Base-by-base conservation (phyloP, 64 coral and sea anemone genomes). In the Acropora tenuis region DNA sequence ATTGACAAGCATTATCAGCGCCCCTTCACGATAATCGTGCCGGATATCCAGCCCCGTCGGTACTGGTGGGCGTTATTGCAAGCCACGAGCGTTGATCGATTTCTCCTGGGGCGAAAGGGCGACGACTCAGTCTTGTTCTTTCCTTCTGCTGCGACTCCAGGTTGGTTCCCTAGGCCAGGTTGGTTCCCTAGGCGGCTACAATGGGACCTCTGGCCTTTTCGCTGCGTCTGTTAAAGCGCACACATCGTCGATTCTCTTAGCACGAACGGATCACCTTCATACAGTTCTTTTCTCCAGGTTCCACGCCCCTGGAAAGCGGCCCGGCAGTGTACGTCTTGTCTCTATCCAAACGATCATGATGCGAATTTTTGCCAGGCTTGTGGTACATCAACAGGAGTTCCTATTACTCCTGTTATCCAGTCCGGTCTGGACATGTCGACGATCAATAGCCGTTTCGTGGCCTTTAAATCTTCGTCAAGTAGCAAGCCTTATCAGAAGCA, bases 291-390 rank as follows among this genome's bases (percentile, higher is more conserved):
- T 40, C 44, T 50, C 6, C 17, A 75, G 87, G 53, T 89, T 40
- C 46, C 72, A 12, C 48, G 92, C 1, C 71, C 88, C 13, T 94
- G 92, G 84, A 94, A 94, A 48, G 41, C 78, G 7, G 87, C 87
- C 6, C 0, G 17, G 0, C 65, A 65, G 41, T 93, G 91, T 20
- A 2, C 3, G 1, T 47, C 76, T 6, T 88, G 76, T 20, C 48
- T 87, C 18, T 79, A 92, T 9, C 42, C 90, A 0, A 92, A 59
- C 19, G 76, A 93, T 10, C 8, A 30, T 30, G 30, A 30, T 30
- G 30, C 30, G 30, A 30, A 30, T 30, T 30, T 30, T 30, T 30
- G 30, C 41, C 88, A 90, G 17, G 77, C 88, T 13, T 90, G 88
- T 73, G 88, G 88, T 43, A 30, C 71, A 41, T 44, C 86, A 8